Percentiles rank a stretch among this genome's conserved stretches.
phyloP scores from a whole-genome alignment of 2,888 invertebrate species.

The Hypercompe scribonia region DNA sequence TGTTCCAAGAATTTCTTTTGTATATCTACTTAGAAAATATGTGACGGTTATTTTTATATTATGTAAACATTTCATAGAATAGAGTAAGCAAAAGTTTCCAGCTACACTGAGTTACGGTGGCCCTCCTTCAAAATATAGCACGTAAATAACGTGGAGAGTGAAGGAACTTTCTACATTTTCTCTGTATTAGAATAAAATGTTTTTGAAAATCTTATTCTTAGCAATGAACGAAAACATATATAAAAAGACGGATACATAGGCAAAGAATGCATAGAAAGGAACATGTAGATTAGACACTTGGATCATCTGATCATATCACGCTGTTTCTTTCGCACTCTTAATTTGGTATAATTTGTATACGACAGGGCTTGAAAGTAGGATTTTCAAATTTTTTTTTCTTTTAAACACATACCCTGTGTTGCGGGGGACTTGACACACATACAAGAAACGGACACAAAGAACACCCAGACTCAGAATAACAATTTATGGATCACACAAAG shows the following conservation, averaged over 20 bases:
- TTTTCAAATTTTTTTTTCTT: no score
- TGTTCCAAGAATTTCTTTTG: not conserved
- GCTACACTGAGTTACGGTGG: not conserved
- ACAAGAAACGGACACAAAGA: no score
- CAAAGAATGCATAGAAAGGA: no score
- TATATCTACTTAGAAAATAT: not conserved
- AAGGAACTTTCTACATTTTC: not conserved
- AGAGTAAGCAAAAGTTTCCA: not conserved
- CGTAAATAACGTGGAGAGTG: not conserved
- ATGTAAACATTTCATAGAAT: not conserved
- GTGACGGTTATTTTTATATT: not conserved
- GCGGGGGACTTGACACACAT: no score
- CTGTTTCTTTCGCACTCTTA: no score
- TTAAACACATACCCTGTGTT: no score
- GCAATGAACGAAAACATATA: not conserved
- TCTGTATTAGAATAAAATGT: not conserved
- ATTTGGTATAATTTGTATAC: no score
- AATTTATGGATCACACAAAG: no score
- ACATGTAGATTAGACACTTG: no score
- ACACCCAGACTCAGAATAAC: no score
- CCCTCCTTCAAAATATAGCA: conserved; percentile 1
- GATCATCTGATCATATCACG: no score
- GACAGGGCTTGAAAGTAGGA: no score
- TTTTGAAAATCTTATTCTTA: not conserved
- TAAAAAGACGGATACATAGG: not conserved